phyloP scores from a whole-genome alignment of 2,113 vertebrate genomes.

The Spermophilus dauricus region DNA sequence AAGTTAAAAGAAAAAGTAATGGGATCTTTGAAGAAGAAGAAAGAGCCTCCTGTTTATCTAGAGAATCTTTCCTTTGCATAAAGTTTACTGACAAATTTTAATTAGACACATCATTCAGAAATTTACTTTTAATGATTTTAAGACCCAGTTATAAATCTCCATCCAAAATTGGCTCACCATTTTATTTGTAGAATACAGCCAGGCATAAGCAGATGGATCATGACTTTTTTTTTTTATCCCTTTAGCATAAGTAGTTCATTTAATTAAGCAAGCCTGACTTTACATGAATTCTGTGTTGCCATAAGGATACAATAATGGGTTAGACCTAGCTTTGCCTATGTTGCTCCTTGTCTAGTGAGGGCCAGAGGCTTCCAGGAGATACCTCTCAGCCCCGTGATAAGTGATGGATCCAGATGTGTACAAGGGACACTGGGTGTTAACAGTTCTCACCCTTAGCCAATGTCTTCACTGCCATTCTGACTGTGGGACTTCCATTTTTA shows the following conservation, averaged over 20 bases:
- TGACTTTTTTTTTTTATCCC: neutral
- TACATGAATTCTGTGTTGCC: neutral
- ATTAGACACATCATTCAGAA: conserved; percentile 23
- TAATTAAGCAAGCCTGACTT: neutral
- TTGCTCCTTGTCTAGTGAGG: neutral
- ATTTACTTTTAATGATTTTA: conserved; percentile 1
- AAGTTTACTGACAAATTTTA: conserved; percentile 57
- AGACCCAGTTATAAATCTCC: neutral
- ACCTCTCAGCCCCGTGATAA: neutral
- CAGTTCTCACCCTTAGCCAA: neutral
- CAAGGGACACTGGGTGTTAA: neutral
- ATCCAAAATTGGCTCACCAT: neutral
- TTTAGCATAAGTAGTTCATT: neutral
- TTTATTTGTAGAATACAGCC: neutral
- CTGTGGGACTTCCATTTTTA: no score
- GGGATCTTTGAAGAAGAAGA: conserved; percentile 52
- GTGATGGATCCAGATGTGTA: neutral
- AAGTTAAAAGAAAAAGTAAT: conserved; percentile 69
- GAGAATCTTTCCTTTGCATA: conserved; percentile 17
- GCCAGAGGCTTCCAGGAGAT: neutral
- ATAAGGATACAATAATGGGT: neutral
- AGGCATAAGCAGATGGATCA: neutral
- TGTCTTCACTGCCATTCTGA: neutral
- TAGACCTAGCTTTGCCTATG: neutral
- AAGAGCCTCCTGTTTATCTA: conserved; percentile 31